These are phyloP conservation scores for Diphyllodes magnificus DNA, from an alignment of 2,113 vertebrate genomes.

Conservation along the genomic window DNA sequence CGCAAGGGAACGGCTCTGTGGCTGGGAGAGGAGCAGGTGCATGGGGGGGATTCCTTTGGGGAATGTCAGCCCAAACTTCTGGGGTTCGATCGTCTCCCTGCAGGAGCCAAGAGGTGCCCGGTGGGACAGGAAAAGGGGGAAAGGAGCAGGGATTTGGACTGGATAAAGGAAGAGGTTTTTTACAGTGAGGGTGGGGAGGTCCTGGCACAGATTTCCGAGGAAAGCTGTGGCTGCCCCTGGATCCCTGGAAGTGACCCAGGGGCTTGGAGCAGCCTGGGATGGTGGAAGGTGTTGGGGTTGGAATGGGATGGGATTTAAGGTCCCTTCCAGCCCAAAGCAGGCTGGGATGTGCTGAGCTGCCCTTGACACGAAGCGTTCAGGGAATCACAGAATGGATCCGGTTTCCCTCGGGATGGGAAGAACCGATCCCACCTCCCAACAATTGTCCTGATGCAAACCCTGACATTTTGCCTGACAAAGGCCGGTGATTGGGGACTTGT, in stretches of 20 bases:
- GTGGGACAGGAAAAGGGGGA: background rate
- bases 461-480: background rate
- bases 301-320: background rate
- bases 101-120: background rate
- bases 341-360: background rate
- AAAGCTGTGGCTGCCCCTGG: background rate
- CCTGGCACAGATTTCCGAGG: background rate
- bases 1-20: fast-evolving
- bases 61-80: too few relatives aligned
- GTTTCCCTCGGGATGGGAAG: fast-evolving
- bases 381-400: background rate
- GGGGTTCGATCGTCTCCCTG: background rate
- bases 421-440: background rate
- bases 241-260: background rate
- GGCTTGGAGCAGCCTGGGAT: background rate
- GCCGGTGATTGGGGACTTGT: background rate
- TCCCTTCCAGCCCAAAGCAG: background rate
- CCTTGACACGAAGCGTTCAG: fast-evolving
- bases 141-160: background rate
- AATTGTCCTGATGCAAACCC: background rate
- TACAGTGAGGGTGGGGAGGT: fast-evolving
- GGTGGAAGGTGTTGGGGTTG: background rate
- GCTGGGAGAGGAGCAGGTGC: fast-evolving
- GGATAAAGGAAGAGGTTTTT: too few relatives aligned
- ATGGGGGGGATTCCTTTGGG: fast-evolving